Evolutionary conservation across 2,797 vertebrate genomes (phyloP), one percentile per base, ranked within the genome.

Genomic region (Microctenopoma stevenorrisi): DNA sequence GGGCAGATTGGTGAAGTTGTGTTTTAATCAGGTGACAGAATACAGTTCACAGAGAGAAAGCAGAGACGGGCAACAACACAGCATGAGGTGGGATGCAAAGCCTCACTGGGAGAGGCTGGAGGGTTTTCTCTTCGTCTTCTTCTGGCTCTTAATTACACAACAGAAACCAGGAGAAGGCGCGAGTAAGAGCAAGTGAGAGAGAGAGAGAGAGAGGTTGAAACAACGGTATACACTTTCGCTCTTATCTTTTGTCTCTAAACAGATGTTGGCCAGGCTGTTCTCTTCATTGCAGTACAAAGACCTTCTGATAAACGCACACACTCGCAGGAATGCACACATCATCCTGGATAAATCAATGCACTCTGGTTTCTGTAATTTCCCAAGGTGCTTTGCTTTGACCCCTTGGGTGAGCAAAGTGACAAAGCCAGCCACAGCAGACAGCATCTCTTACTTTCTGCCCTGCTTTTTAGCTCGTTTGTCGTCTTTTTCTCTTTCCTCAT

Each of bases 301-400:
- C 93, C 92, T 77, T 81, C 85, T 93, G 91, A 82, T 77, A 74
- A 67, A 83, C 33, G 33, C 33, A 35, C 33, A 65, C 49, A 35
- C 22, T 22, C 38, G 44, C 35, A 63, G 81, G 16, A 78, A 44
- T 48, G 55, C 73, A 77, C 65, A 74, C 83, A 68, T 72, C 82
- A 72, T 78, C 74, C 78, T 11, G 65, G 83, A 82, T 86, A 96
- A 97, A 97, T 97, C 96, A 94, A 96, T 96, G 96, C 91, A 88
- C 95, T 96, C 94, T 94, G 95, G 94, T 95, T 95, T 78, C 92
- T 82, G 88, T 97, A 94, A 96, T 97, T 97, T 97, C 96, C 97
- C 96, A 95, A 82, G 96, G 92, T 96, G 94, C 94, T 88, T 89
- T 86, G 86, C 94, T 88, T 69, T 79, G 85, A 85, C 89, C 84